Evolutionary conservation across 2,797 vertebrate genomes (phyloP).

Genomic region (Pangasius sanitwongsei): DNA sequence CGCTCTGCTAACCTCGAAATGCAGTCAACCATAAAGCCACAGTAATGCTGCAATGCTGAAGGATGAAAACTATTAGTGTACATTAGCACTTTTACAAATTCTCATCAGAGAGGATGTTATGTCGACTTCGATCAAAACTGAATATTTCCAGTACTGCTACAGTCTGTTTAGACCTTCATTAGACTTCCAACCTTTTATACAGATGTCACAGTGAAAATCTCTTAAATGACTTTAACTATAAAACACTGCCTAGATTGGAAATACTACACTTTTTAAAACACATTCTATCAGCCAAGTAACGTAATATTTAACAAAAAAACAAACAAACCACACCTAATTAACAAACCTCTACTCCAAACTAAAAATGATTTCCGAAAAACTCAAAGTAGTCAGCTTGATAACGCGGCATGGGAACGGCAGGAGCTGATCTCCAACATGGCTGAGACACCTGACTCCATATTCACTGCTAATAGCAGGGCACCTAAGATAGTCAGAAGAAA

Average conservation of each 20-base stretch:
- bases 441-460: slow-evolving; percentile 16
- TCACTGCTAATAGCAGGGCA: neutral
- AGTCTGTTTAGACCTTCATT: neutral
- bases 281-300: neutral
- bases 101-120: neutral
- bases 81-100: neutral
- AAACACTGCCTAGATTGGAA: neutral
- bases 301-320: neutral
- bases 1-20: neutral
- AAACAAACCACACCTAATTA: neutral
- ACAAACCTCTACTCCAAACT: neutral
- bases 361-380: neutral
- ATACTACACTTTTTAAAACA: neutral
- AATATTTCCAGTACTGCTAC: neutral
- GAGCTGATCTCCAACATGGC: neutral
- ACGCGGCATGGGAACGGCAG: neutral
- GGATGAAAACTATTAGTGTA: neutral
- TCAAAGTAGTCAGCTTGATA: neutral
- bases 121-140: neutral
- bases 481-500: neutral
- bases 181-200: neutral
- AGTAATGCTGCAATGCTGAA: neutral
- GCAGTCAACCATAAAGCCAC: neutral
- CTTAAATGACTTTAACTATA: neutral
- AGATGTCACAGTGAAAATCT: neutral